Conservation (phyloP, 2,113 vertebrate genomes). For the Prunella himalayana region DNA sequence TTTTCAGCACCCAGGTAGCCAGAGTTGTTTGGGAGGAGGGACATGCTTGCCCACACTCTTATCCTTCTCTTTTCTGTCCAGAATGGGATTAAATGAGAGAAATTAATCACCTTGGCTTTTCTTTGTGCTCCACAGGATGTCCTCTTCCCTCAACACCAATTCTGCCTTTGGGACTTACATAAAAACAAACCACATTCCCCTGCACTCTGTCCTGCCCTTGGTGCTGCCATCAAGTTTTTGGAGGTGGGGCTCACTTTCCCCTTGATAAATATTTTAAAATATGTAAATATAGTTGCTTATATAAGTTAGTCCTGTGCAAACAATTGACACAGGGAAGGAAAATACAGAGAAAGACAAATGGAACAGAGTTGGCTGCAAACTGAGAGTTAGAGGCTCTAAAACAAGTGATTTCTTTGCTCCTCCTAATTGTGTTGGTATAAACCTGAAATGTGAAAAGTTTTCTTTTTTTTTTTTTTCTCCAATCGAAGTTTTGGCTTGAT, state of each 20-base stretch:
- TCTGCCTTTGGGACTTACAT: not conserved
- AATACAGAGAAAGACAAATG: not conserved
- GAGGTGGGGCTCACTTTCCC: not conserved
- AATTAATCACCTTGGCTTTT: rapidly evolving
- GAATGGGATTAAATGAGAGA: not conserved
- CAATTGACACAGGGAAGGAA: not conserved
- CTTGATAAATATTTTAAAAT: not conserved
- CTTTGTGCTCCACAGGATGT: not conserved
- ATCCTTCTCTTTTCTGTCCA: not conserved
- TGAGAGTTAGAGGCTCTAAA: not conserved
- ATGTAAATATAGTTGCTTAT: not conserved
- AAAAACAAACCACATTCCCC: not conserved
- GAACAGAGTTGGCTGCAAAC: not conserved
- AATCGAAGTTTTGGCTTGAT: not conserved
- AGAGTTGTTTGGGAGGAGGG: rapidly evolving
- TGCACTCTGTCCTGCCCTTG: rapidly evolving
- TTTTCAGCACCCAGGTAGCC: not conserved
- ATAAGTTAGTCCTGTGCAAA: not conserved
- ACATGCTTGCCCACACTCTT: rapidly evolving
- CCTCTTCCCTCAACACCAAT: not conserved
- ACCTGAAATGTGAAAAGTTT: not conserved
- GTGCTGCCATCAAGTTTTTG: not conserved
- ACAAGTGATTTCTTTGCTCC: not conserved
- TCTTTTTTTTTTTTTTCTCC: not conserved
- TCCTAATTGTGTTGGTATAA: not conserved